Evolutionary conservation across 2,113 vertebrate genomes (phyloP), one percentile per base, ranked within the genome.

Genomic region (Podarcis raffonei): DNA sequence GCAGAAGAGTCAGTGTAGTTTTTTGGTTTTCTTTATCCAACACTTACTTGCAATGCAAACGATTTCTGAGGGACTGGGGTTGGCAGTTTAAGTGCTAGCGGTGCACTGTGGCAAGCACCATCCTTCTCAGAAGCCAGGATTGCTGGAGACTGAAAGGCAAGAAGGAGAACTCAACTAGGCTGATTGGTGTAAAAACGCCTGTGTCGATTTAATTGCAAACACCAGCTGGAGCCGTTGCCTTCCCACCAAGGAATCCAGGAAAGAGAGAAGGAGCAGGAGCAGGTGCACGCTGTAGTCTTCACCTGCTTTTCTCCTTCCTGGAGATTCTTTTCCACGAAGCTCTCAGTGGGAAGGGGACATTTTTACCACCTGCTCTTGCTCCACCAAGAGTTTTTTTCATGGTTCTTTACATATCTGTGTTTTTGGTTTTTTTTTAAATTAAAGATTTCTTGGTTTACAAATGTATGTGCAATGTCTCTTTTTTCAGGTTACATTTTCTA

Each of bases 41-140:
- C 35, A 92, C 95, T 95, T 79, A 97, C 98, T 97, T 99, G 98
- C 87, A 99, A 94, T 81, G 97, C 98, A 96, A 99, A 99, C 0
- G 97, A 94, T 95, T 98, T 98, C 97, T 98, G 97, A 35, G 97
- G 94, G 77, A 97, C 95, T 2, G 98, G 98, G 11, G 98, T 98
- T 12, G 98, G 98, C 83, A 99, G 97, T 94, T 97, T 98, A 94
- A 98, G 97, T 79, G 96, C 94, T 79, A 96, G 94, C 81, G 98
- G 97, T 88, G 97, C 93, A 20, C 97, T 94, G 71, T 97, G 95
- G 92, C 98, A 97, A 80, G 96, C 92, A 59, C 97, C 92, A 83
- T 99, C 98, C 92, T 98, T 98, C 89, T 99, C 98, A 18, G 96
- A 91, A 1, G 96, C 94, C 87, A 98, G 95, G 20, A 96, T 90